Conservation (phyloP, 1,140 invertebrate species). For the Caenorhabditis inopinata region DNA sequence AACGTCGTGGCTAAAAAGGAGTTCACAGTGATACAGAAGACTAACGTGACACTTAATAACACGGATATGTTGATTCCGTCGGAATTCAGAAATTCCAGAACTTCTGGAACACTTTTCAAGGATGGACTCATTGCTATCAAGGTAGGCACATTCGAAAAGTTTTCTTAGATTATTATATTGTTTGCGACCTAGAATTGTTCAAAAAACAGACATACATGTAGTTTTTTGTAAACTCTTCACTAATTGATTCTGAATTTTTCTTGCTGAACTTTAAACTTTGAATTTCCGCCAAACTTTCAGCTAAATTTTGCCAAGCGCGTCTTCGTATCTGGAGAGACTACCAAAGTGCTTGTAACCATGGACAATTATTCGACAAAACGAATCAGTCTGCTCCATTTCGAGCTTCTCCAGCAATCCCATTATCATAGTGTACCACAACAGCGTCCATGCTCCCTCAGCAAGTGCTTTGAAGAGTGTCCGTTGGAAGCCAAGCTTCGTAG, state of each 20-base stretch:
- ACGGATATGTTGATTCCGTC: neutral
- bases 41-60: neutral
- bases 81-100: neutral
- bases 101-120: neutral
- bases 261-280: neutral
- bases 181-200: no score
- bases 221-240: no score
- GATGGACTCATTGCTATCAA: no score
- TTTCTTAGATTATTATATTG: no score
- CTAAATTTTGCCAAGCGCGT: neutral
- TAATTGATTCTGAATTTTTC: neutral
- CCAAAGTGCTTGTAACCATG: neutral
- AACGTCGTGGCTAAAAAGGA: neutral
- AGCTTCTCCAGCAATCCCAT: neutral
- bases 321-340: neutral
- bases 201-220: no score
- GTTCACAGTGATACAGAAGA: neutral
- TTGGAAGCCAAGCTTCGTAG: neutral
- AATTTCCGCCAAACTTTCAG: neutral
- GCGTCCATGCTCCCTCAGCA: neutral
- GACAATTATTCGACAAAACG: neutral
- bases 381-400: neutral
- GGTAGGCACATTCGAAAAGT: no score
- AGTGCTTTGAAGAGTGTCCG: neutral
- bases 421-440: neutral